These are phyloP conservation scores for Palythoa grandis DNA, from an alignment of 92 coral and sea anemone genomes.

Conservation along the genomic window DNA sequence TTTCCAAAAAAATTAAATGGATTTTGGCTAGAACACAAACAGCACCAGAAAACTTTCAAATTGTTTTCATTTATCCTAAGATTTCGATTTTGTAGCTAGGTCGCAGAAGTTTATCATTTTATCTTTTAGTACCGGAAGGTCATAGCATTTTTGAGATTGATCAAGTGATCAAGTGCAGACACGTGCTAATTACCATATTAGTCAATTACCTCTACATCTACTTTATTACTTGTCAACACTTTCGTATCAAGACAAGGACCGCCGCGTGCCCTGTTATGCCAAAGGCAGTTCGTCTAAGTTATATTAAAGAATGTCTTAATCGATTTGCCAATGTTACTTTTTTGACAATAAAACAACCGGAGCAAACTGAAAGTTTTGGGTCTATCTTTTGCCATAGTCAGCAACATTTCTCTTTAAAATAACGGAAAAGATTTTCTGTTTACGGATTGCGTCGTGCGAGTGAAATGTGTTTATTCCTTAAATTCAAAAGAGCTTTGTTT, in stretches of 20 bases:
- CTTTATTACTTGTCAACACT: too few species aligned
- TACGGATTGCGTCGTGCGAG: neutral
- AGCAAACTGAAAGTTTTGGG: neutral
- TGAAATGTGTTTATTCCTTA: neutral
- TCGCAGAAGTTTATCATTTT: neutral
- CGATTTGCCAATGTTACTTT: neutral
- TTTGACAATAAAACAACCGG: neutral
- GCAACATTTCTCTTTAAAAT: neutral
- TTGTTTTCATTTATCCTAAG: neutral
- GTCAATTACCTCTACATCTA: too few species aligned
- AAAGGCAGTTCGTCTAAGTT: neutral
- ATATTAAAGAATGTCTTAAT: neutral
- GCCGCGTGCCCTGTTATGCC: conserved; percentile 74
- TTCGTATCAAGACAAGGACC: too few species aligned
- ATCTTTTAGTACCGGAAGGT: conserved; percentile 25
- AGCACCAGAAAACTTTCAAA: neutral
- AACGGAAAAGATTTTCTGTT: neutral
- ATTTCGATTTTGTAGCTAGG: neutral
- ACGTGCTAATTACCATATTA: conserved; percentile 82
- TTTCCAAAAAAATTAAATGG: conserved; percentile 6
- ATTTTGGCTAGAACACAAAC: neutral
- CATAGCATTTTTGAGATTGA: conserved; percentile 32
- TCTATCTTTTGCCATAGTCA: too few species aligned
- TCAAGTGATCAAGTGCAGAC: conserved; percentile 59
- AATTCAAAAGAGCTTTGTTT: conserved; percentile 13